Percentiles rank a stretch among this genome's conserved stretches.
Evolutionary conservation across 2,888 invertebrate species (phyloP).

Genomic region (Amorpha juglandis): DNA sequence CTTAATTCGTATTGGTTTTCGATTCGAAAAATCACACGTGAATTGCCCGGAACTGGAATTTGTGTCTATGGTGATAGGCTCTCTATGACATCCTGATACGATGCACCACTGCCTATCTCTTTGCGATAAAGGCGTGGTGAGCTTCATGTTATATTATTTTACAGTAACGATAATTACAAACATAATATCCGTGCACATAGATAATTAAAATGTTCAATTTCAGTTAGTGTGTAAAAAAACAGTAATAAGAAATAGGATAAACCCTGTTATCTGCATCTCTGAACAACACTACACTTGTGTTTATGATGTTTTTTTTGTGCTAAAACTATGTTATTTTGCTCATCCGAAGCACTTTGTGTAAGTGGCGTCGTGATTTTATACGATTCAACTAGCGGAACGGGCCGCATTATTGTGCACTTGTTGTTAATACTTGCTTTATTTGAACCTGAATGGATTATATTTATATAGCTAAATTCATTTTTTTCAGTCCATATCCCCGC

Average conservation of each 20-base stretch:
- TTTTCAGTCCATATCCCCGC: no score
- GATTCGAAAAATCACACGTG: no score
- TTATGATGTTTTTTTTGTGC: background rate
- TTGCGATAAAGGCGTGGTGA: no score
- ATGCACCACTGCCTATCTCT: no score
- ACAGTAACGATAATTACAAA: background rate
- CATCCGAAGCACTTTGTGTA: slow-evolving; percentile 9
- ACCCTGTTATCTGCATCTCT: background rate
- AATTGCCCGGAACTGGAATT: no score
- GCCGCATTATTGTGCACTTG: slow-evolving; percentile 19
- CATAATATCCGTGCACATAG: background rate
- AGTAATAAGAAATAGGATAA: background rate
- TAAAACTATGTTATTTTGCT: slow-evolving; percentile 8
- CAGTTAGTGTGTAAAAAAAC: background rate
- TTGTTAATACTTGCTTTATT: background rate
- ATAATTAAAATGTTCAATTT: background rate
- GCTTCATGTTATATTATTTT: background rate
- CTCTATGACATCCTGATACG: no score
- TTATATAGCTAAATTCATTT: no score
- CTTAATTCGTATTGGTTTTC: no score
- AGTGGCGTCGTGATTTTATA: slow-evolving; percentile 13
- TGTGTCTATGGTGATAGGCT: no score
- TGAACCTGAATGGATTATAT: background rate
- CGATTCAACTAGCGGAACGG: slow-evolving; percentile 27
- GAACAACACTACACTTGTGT: background rate